Conservation (phyloP, 2,113 vertebrate species). For the Setophaga petechia region DNA sequence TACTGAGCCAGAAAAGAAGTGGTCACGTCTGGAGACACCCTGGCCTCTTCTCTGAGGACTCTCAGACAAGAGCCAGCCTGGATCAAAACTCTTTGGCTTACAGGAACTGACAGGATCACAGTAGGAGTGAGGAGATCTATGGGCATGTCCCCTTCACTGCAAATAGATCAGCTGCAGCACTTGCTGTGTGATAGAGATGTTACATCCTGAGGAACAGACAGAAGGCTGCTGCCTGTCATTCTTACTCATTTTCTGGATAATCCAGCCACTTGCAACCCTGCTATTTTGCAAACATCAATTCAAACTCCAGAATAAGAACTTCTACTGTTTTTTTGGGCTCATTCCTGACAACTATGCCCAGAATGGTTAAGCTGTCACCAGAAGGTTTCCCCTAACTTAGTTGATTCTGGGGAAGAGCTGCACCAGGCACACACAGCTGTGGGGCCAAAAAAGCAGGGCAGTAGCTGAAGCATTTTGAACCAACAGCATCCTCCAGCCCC, state of each 20-base stretch:
- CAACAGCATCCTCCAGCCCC: background rate
- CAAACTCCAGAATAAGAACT: background rate
- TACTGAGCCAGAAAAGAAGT: background rate
- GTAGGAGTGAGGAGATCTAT: background rate
- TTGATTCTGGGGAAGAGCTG: background rate
- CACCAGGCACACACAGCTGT: background rate
- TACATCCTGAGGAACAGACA: background rate
- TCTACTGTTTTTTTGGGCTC: background rate
- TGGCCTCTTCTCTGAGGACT: background rate
- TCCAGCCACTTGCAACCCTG: background rate
- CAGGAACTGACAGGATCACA: background rate
- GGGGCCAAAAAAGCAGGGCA: background rate
- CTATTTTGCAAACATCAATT: background rate
- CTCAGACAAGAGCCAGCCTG: background rate
- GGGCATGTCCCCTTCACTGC: rapidly evolving
- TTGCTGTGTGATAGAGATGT: background rate
- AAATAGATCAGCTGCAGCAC: background rate
- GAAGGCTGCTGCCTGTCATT: background rate
- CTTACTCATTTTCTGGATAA: background rate
- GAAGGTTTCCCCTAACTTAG: background rate
- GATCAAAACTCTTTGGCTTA: background rate
- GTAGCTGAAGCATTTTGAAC: background rate
- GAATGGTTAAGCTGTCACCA: background rate
- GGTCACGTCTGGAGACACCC: background rate
- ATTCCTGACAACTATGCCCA: background rate